Conservation (phyloP, 2,113 vertebrate species). For the Passerina amoena region DNA sequence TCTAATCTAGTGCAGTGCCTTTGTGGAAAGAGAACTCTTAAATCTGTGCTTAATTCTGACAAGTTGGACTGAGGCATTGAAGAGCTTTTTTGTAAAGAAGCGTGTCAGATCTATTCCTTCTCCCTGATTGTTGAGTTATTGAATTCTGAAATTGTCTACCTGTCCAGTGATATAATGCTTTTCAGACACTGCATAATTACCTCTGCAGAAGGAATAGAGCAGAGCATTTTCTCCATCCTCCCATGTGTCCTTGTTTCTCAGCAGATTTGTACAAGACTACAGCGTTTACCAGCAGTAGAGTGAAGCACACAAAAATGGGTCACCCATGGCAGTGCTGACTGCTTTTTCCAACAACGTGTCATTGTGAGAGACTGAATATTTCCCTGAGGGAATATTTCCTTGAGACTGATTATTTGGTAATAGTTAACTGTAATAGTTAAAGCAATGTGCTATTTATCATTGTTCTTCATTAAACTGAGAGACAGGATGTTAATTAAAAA, state of each 20-base stretch:
- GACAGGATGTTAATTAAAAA: not conserved
- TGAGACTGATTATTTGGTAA: not conserved
- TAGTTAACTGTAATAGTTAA: not conserved
- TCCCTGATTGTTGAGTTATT: not conserved
- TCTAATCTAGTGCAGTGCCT: conserved; percentile 13
- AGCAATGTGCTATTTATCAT: not conserved
- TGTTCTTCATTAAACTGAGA: not conserved
- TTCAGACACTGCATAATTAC: not conserved
- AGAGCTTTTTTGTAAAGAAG: not conserved
- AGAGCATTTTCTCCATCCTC: not conserved
- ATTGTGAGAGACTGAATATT: not conserved
- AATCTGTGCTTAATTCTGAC: conserved; percentile 19
- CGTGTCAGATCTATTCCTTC: not conserved
- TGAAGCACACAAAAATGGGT: not conserved
- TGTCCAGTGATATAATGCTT: not conserved
- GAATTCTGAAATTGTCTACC: not conserved
- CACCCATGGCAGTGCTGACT: not conserved
- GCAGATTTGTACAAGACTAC: not conserved
- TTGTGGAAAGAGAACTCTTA: not conserved
- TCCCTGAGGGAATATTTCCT: not conserved
- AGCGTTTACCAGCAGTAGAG: not conserved
- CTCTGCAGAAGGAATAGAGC: not conserved
- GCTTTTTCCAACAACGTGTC: not conserved
- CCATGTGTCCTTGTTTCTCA: not conserved
- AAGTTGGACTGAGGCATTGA: not conserved